Evolutionary conservation across 2,888 invertebrate genomes (phyloP).

Genomic region (Rhabditophanes sp.): DNA sequence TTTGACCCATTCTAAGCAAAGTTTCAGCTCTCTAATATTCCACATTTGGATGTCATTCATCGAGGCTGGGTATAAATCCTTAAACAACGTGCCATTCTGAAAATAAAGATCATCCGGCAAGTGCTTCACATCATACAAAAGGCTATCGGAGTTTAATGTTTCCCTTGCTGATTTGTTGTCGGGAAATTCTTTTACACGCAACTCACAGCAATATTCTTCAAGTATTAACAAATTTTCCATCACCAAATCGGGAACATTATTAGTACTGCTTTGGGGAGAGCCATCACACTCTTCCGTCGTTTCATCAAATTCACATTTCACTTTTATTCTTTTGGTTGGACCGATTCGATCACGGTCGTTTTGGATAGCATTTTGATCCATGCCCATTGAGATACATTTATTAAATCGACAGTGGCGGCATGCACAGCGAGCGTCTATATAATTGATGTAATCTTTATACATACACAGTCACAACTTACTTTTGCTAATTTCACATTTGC

Average conservation of each 20-base stretch:
- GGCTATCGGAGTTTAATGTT: too few species aligned
- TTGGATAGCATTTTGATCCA: conserved; percentile 44
- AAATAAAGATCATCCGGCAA: conserved; percentile 6
- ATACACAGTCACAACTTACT: conserved; percentile 16
- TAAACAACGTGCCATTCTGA: conserved; percentile 32
- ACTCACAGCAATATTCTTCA: too few species aligned
- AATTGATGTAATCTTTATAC: conserved; percentile 1
- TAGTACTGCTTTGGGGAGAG: too few species aligned
- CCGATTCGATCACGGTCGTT: conserved; percentile 43
- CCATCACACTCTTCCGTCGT: too few species aligned
- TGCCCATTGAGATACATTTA: conserved; percentile 40
- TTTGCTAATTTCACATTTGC: conserved; percentile 43
- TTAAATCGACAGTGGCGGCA: conserved; percentile 41
- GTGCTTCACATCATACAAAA: neutral
- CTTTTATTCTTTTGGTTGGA: conserved; percentile 36
- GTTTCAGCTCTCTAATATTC: conserved; percentile 42
- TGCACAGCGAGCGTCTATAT: conserved; percentile 37
- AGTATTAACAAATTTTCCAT: too few species aligned
- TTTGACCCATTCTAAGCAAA: conserved; percentile 42
- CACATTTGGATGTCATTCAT: conserved; percentile 43
- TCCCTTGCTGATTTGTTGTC: too few species aligned
- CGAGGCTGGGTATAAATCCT: conserved; percentile 40
- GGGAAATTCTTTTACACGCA: too few species aligned
- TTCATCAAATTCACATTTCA: too few species aligned
- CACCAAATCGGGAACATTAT: too few species aligned